These are phyloP conservation scores for Macaca mulatta DNA, from an alignment of 2,113 vertebrate species.

Conservation along the genomic window DNA sequence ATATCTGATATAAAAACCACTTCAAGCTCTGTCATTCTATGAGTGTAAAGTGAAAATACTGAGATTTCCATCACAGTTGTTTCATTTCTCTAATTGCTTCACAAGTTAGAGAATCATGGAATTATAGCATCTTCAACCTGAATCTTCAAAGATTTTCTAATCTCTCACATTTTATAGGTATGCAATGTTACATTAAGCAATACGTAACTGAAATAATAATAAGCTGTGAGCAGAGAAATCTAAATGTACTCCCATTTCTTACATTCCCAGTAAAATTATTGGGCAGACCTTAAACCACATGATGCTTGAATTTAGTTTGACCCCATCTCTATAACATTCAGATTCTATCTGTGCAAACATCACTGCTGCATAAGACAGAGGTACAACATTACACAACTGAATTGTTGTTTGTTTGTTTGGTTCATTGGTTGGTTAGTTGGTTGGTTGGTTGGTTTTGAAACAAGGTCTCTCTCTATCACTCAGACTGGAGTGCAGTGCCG, in stretches of 20 bases:
- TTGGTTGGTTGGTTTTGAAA: too few species aligned
- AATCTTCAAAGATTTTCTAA: background rate
- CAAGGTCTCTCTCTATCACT: too few species aligned
- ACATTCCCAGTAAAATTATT: background rate
- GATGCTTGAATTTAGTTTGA: background rate
- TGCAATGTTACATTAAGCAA: background rate
- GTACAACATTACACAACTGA: background rate
- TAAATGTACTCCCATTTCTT: background rate
- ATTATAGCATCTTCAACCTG: background rate
- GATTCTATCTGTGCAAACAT: background rate
- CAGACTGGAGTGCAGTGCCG: too few species aligned
- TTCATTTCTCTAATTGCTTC: constrained; percentile 1
- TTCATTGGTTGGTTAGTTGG: too few species aligned
- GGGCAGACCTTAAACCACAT: background rate
- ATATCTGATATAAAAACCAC: background rate
- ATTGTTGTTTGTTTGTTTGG: too few species aligned
- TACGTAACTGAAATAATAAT: background rate
- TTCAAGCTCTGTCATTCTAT: background rate
- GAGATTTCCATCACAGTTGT: background rate
- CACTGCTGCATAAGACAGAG: background rate
- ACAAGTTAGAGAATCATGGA: background rate
- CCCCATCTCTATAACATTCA: background rate
- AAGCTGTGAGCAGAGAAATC: background rate
- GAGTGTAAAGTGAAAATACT: background rate
- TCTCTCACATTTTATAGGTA: background rate